These are phyloP conservation scores for Cromileptes altivelis DNA, from an alignment of 2,113 vertebrate species.

Conservation along the genomic window DNA sequence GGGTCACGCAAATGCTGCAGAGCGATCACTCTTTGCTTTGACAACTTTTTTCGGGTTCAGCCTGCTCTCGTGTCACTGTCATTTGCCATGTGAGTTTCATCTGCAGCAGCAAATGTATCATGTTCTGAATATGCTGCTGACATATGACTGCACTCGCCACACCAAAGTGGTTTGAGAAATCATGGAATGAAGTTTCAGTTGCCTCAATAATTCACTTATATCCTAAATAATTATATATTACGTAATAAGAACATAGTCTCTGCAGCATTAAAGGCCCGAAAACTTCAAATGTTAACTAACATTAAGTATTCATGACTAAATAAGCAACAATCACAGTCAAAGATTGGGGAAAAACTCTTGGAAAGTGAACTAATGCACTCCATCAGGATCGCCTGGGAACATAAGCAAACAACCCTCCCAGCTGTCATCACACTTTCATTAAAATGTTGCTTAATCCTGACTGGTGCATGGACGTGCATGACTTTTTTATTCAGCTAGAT, in stretches of 20 bases:
- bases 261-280: constrained; percentile 25
- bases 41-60: constrained; percentile 5
- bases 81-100: constrained; percentile 15
- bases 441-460: not conserved
- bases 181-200: constrained; percentile 18
- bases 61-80: constrained; percentile 24
- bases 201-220: constrained; percentile 31
- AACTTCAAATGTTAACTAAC: constrained; percentile 17
- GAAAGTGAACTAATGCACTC: not conserved
- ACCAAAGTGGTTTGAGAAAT: not conserved
- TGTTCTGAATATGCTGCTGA: not conserved
- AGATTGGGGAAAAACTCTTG: not conserved
- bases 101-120: not conserved
- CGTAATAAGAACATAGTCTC: constrained; percentile 20
- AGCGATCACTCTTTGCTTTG: constrained; percentile 47
- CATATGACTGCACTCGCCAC: not conserved
- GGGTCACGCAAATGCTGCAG: constrained; percentile 23
- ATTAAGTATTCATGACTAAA: constrained; percentile 45
- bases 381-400: constrained; percentile 2
- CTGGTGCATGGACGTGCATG: not conserved
- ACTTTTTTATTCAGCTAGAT: not conserved
- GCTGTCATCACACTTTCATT: not conserved
- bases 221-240: constrained; percentile 42
- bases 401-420: not conserved
- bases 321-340: constrained; percentile 21